phyloP scores from a whole-genome alignment of 2,113 vertebrate genomes.

The Uria lomvia region DNA sequence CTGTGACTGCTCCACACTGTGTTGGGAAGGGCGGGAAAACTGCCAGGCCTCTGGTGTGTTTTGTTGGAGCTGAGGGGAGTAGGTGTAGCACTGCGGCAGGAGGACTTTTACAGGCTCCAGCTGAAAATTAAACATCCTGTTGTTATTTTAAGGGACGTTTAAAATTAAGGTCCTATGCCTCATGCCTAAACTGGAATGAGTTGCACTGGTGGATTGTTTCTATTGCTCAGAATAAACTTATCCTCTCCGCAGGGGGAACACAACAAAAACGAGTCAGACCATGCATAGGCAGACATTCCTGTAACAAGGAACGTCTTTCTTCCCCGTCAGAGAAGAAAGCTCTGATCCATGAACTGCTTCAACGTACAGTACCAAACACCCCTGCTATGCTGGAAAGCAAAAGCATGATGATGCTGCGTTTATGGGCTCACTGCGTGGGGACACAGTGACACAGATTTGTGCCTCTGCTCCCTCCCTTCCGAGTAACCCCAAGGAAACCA shows the following conservation, averaged over 20 bases:
- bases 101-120: not conserved
- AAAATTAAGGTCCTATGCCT: not conserved
- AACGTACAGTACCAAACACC: fast-evolving
- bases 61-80: not conserved
- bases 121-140: not conserved
- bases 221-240: not conserved
- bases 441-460: not conserved
- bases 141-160: not conserved
- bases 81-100: not conserved
- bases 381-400: not conserved
- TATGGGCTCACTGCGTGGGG: not conserved
- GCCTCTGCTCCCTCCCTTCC: not conserved
- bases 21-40: not conserved
- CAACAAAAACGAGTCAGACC: not conserved
- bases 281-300: fast-evolving
- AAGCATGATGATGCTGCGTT: not conserved
- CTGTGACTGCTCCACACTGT: not conserved
- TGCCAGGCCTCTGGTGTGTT: not conserved
- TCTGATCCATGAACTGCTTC: not conserved
- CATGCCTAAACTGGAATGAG: not conserved
- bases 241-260: not conserved
- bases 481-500: not conserved
- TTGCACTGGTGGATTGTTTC: not conserved
- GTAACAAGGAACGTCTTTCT: not conserved
- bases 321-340: not conserved